Conservation (phyloP, 2,113 vertebrate species). For the Hyperoodon ampullatus region DNA sequence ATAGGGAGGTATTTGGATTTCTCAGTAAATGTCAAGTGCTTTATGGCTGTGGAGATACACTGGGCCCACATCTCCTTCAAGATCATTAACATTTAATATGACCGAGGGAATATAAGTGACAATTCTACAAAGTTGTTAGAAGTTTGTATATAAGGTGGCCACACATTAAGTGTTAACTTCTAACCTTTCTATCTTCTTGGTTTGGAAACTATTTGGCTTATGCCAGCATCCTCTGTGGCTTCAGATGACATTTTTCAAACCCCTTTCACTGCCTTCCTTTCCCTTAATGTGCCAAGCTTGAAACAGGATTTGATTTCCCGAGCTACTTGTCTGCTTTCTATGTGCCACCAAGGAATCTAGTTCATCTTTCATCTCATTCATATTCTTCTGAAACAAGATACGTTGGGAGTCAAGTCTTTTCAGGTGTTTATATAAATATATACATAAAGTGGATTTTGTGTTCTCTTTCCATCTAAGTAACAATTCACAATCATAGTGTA, state of each 20-base stretch:
- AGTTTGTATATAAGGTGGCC: background rate
- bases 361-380: conserved; percentile 51
- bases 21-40: background rate
- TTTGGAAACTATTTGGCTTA: background rate
- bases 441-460: conserved; percentile 60
- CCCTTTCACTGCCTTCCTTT: background rate
- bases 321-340: background rate
- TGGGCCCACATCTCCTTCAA: background rate
- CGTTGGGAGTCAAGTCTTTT: conserved; percentile 30
- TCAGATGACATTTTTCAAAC: background rate
- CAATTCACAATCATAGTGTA: conserved; percentile 47
- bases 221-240: background rate
- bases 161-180: background rate
- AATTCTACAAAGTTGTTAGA: background rate
- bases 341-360: conserved; percentile 42
- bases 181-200: background rate
- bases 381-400: background rate
- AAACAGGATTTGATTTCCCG: conserved; percentile 28
- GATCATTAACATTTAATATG: background rate
- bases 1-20: background rate
- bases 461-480: conserved; percentile 40
- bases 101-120: background rate
- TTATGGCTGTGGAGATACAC: background rate
- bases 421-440: conserved; percentile 41
- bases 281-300: conserved; percentile 64